Conservation (phyloP, 2,797 vertebrate species). For the Dallia pectoralis region DNA sequence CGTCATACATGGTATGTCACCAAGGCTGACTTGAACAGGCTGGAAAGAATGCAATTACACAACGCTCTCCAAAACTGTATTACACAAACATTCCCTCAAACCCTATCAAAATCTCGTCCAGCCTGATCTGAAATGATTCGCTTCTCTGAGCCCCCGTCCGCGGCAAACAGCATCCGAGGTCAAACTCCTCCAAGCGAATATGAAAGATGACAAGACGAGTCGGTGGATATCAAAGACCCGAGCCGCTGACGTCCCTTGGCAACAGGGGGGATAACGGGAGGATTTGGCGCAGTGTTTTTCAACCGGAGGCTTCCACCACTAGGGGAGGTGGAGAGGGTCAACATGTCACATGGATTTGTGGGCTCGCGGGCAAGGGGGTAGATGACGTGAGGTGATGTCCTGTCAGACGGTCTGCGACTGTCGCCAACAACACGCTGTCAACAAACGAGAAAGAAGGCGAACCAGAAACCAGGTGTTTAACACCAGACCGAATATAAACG, state of each 20-base stretch:
- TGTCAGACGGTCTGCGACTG: slow-evolving; percentile 33
- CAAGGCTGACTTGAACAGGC: slow-evolving; percentile 23
- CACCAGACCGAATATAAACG: slow-evolving; percentile 9
- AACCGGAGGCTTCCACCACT: slow-evolving; percentile 11
- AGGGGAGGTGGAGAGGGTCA: slow-evolving; percentile 4
- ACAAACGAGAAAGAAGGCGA: slow-evolving; percentile 20
- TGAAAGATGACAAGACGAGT: slow-evolving; percentile 19
- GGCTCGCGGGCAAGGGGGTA: slow-evolving; percentile 21
- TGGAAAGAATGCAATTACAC: slow-evolving; percentile 21
- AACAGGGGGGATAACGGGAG: not conserved
- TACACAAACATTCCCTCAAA: slow-evolving; percentile 27
- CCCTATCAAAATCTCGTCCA: slow-evolving; percentile 24
- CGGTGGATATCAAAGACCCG: slow-evolving; percentile 19
- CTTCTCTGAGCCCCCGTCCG: slow-evolving; percentile 6
- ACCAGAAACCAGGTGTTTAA: slow-evolving; percentile 28
- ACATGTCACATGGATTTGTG: slow-evolving; percentile 33
- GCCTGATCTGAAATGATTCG: slow-evolving; percentile 31
- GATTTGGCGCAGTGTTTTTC: not conserved
- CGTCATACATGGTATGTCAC: slow-evolving; percentile 24
- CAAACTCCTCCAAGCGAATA: slow-evolving; percentile 24
- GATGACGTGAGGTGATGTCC: slow-evolving; percentile 32
- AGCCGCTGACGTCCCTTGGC: not conserved
- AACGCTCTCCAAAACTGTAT: slow-evolving; percentile 19
- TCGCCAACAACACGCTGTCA: slow-evolving; percentile 18
- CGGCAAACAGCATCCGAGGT: slow-evolving; percentile 5